Conservation (phyloP, 2,113 vertebrate genomes). For the Archilochus colubris region DNA sequence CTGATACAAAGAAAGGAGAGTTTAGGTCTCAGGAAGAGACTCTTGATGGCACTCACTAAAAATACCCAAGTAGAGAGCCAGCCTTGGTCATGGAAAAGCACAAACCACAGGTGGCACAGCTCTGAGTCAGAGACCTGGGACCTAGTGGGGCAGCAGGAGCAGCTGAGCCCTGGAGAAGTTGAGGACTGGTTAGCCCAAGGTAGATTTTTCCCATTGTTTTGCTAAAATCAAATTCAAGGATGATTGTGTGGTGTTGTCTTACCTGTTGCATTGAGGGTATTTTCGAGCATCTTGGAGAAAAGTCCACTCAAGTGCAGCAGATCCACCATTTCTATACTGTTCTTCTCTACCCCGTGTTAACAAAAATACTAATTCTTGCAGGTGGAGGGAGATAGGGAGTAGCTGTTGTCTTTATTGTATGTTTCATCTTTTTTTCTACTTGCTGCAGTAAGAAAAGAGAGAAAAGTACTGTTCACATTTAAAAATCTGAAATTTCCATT, state of each 20-base stretch:
- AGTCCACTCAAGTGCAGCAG: neutral
- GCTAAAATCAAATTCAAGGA: neutral
- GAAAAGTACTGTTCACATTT: neutral
- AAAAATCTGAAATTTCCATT: neutral
- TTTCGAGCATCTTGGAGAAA: neutral
- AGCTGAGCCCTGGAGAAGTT: neutral
- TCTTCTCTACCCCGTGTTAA: neutral
- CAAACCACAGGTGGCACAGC: rapidly evolving
- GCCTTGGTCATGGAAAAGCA: rapidly evolving
- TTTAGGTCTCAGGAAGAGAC: neutral
- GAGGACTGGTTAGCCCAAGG: neutral
- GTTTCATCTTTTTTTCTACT: neutral
- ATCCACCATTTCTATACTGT: neutral
- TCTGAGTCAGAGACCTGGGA: neutral
- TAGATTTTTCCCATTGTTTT: neutral
- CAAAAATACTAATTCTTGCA: neutral
- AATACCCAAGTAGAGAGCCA: neutral
- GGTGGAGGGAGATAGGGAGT: neutral
- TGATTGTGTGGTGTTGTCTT: neutral
- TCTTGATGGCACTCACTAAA: neutral
- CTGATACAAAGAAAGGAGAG: neutral
- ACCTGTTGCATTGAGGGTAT: neutral
- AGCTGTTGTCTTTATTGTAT: neutral
- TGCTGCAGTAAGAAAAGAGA: neutral
- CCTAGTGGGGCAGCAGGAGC: no score